Evolutionary conservation across 2,113 vertebrate genomes (phyloP), one percentile per base, ranked within the genome.

Genomic region (Bufo gargarizans): DNA sequence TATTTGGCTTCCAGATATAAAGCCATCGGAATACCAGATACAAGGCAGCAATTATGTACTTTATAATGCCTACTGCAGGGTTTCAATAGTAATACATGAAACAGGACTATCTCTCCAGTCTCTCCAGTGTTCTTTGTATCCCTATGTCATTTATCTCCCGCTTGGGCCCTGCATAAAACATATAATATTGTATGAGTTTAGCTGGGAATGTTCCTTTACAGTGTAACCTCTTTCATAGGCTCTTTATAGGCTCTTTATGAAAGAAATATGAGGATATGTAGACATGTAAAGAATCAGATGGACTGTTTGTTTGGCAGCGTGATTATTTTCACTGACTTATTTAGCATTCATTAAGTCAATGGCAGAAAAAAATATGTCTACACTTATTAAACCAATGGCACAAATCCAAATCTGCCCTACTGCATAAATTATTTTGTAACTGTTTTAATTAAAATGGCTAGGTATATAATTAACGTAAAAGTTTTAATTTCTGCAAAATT

Each of bases 341-440:
- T 72, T 95, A 96, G 94, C 94, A 94, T 96, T 95, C 94, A 95
- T 96, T 95, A 96, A 96, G 92, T 95, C 92, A 91, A 93, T 94
- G 90, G 90, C 90, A 92, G 92, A 94, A 94, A 93, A 33, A 93
- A 94, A 93, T 95, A 94, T 94, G 92, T 92, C 92, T 93, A 92
- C 92, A 92, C 94, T 92, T 93, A 93, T 94, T 95, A 94, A 95
- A 95, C 93, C 94, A 95, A 95, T 94, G 95, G 95, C 95, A 89
- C 45, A 79, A 90, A 91, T 94, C 95, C 95, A 96, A 92, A 90
- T 78, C 91, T 90, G 93, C 92, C 94, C 94, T 94, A 79, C 45
- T 95, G 94, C 92, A 95, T 96, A 95, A 95, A 96, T 96, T 95
- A 94, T 96, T 95, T 96, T 94, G 93, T 95, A 96, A 96, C 94